phyloP scores from a whole-genome alignment of 2,113 vertebrate species.

The Thamnophis sirtalis region DNA sequence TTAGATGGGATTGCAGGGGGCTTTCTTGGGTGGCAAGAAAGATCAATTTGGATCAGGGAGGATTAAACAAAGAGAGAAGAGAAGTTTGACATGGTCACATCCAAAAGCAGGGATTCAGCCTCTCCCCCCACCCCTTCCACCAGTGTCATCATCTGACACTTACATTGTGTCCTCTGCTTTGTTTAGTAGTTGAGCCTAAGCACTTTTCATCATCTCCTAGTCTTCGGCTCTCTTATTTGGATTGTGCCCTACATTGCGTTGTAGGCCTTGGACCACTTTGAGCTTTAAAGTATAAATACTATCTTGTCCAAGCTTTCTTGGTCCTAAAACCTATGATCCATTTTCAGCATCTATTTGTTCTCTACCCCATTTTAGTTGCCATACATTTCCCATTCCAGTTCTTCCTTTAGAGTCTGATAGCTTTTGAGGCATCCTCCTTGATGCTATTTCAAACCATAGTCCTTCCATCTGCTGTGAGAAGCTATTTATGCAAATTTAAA shows the following conservation, averaged over 20 bases:
- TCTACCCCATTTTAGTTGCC: no score
- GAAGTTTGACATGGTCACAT: neutral
- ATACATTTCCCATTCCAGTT: no score
- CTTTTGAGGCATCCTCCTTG: no score
- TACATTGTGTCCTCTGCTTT: neutral
- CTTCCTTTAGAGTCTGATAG: no score
- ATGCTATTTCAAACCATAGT: no score
- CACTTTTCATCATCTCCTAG: neutral
- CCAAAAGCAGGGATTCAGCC: neutral
- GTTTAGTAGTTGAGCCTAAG: neutral
- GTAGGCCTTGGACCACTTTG: no score
- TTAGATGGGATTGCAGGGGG: neutral
- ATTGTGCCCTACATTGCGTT: neutral
- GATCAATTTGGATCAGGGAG: neutral
- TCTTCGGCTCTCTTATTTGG: neutral
- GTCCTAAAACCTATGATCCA: no score
- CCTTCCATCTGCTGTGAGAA: no score
- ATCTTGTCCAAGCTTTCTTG: no score
- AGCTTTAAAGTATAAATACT: no score
- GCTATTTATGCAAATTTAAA: no score
- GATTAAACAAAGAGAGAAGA: neutral
- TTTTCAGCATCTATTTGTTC: no score
- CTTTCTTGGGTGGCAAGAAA: neutral
- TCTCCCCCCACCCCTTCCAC: rapidly evolving
- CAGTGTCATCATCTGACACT: neutral